A percentile compares a stretch with the other conserved stretches of the same genome.
Conservation (phyloP, 64 coral and sea anemone genomes). For the Montipora sp. region DNA sequence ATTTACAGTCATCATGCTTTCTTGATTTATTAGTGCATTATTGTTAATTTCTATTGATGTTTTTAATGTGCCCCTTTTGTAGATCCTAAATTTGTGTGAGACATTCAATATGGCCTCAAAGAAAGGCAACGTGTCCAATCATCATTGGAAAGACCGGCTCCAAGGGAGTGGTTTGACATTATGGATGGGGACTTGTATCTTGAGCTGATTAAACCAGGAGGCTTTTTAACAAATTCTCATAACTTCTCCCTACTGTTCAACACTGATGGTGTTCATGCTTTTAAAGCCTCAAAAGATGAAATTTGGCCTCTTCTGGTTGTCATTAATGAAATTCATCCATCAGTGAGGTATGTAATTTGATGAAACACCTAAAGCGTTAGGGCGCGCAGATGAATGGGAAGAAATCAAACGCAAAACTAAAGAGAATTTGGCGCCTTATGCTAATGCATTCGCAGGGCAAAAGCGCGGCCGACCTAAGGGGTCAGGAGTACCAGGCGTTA, state of each 20-base stretch:
- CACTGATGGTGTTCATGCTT: slow-evolving; percentile 34
- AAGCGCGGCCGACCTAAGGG: no score
- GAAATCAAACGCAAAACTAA: no score
- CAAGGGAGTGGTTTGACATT: slow-evolving; percentile 20
- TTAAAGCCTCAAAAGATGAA: slow-evolving; percentile 34
- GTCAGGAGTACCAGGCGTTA: no score
- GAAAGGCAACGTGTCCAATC: background rate
- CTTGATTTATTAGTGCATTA: background rate
- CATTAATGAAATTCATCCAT: slow-evolving; percentile 31
- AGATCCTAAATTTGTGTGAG: background rate
- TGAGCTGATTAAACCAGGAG: slow-evolving; percentile 14
- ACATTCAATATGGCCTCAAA: background rate
- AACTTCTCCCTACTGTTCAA: slow-evolving; percentile 25
- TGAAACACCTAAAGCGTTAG: no score
- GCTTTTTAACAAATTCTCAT: background rate
- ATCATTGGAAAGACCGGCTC: background rate
- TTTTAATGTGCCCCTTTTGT: background rate
- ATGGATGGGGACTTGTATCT: slow-evolving; percentile 35
- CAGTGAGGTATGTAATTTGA: slow-evolving; percentile 6
- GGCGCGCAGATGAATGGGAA: no score
- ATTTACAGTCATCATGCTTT: no score
- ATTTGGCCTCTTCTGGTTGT: slow-evolving; percentile 41
- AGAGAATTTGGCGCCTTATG: no score
- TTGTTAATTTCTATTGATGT: background rate
- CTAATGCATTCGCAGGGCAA: no score